Base-by-base conservation (phyloP, 2,113 vertebrate species). In the Erpornis zantholeuca region DNA sequence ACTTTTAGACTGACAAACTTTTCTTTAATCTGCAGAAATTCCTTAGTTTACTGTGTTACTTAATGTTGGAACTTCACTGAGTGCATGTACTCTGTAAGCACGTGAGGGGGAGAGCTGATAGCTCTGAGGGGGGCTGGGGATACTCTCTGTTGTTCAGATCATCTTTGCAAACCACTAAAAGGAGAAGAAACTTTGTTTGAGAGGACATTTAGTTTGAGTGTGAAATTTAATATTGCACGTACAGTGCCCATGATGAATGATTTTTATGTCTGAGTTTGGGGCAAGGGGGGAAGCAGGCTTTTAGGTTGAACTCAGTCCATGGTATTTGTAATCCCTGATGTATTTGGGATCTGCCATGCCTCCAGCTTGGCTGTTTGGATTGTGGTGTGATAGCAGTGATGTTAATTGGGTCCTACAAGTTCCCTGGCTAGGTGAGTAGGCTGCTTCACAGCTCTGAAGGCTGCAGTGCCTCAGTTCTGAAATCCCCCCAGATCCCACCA, bases 161-260 rank as follows among this genome's bases (percentile, higher is more conserved):
- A 33, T 66, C 54, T 87, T 44, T 63, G 36, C 22, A 66, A 89
- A 31, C 12, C 45, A 16, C 31, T 28, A 4, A 18, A 87, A 57
- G 59, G 61, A 35, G n/a, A 72, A 68, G 14, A 33, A 47, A 3
- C 20, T 66, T 87, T 40, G 23, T 52, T 72, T 54, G 50, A 49
- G 42, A 25, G 44, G 27, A 20, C 79, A 8, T 25, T 75, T 85
- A 45, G 12, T 40, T 89, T 57, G 33, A 40, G 27, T 59, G 76
- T 59, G 33, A 38, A 25, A 24, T 42, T 22, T 31, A 4, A 23
- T 59, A 7, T 54, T 2, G 0, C 40, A 5, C 1, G 3, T 61
- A 50, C 60, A 69, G 22, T 61, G 68, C 11, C 31, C 20, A 2
- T 35, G 1, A 2, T 22, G 22, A 54, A 15, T 76, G 16, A 9